These are phyloP conservation scores for Ecdyonurus torrentis DNA, from an alignment of 2,888 invertebrate species.

Conservation along the genomic window DNA sequence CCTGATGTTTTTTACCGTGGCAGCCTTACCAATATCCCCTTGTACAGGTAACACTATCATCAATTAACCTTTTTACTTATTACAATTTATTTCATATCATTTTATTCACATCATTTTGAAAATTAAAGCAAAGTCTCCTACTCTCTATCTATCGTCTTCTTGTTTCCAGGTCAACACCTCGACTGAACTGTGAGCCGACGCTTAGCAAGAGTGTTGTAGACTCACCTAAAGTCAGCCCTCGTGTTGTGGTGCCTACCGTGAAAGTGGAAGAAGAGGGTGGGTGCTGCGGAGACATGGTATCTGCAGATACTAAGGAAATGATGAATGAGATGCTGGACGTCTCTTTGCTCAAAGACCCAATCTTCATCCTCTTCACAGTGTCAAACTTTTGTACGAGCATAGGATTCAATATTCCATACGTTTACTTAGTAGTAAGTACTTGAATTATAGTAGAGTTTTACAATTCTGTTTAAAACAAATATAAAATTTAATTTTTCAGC, in stretches of 20 bases:
- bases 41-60: not conserved
- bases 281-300: slow-evolving; percentile 36
- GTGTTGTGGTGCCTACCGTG: too few relatives aligned
- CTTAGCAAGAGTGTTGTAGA: not conserved
- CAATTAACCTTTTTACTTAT: too few relatives aligned
- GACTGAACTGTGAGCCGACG: not conserved
- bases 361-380: slow-evolving; percentile 76
- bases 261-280: not conserved
- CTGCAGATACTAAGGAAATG: slow-evolving; percentile 51
- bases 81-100: too few relatives aligned
- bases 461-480: too few relatives aligned
- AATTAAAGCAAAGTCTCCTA: not conserved
- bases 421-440: slow-evolving; percentile 49
- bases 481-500: too few relatives aligned
- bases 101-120: too few relatives aligned
- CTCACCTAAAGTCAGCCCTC: too few relatives aligned
- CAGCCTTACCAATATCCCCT: slow-evolving; percentile 38
- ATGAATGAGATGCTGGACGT: slow-evolving; percentile 72
- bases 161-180: not conserved
- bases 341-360: slow-evolving; percentile 60
- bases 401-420: slow-evolving; percentile 87
- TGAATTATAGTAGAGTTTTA: too few relatives aligned
- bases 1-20: slow-evolving; percentile 85
- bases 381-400: slow-evolving; percentile 93
- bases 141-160: not conserved